Conservation (phyloP, 2,888 invertebrate genomes). For the Temnothorax rugatulus region DNA sequence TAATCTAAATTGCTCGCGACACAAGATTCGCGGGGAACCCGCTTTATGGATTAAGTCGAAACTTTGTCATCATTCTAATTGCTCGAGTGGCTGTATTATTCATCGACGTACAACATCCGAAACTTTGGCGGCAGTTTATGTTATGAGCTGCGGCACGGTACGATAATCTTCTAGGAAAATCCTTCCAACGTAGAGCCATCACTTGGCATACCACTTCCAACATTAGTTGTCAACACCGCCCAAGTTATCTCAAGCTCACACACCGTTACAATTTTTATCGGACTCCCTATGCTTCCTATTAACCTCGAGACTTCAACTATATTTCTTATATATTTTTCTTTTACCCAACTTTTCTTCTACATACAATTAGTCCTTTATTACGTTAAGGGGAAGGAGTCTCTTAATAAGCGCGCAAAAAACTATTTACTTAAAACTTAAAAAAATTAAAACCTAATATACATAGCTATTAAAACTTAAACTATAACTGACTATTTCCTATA, state of each 20-base stretch:
- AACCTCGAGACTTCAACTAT: neutral
- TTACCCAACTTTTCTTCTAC: neutral
- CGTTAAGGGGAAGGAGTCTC: neutral
- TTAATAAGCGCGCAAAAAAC: constrained; percentile 28
- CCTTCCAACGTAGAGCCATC: constrained; percentile 35
- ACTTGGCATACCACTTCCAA: constrained; percentile 47
- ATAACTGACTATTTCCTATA: constrained; percentile 67
- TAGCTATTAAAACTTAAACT: constrained; percentile 32
- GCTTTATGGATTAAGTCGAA: constrained; percentile 74
- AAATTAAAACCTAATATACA: no score
- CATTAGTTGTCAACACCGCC: constrained; percentile 51
- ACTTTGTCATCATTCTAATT: constrained; percentile 82
- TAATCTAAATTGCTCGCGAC: constrained; percentile 62
- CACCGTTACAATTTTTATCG: neutral
- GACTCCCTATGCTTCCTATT: neutral
- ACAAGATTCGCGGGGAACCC: constrained; percentile 61
- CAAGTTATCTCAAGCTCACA: constrained; percentile 10
- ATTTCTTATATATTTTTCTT: neutral
- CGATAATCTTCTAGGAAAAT: constrained; percentile 61
- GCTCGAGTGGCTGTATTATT: constrained; percentile 67
- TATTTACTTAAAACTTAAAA: constrained; percentile 31
- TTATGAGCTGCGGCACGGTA: constrained; percentile 61
- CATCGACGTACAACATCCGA: constrained; percentile 59
- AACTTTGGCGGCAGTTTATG: constrained; percentile 70
- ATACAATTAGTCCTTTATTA: neutral